phyloP scores from a whole-genome alignment of 2,888 invertebrate genomes.

The Drosophila mettleri region DNA sequence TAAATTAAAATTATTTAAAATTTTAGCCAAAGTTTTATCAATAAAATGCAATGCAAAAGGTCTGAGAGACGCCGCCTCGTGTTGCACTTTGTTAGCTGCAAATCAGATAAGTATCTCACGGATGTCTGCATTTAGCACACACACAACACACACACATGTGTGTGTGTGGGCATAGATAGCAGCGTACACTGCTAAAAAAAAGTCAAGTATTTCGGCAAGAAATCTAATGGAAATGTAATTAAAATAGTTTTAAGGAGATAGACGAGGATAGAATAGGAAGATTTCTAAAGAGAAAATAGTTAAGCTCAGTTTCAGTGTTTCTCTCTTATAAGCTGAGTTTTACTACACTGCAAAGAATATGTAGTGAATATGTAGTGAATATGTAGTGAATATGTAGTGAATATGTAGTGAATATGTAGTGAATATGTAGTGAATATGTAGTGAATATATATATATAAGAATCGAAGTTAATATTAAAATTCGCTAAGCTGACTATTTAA shows the following conservation, averaged over 20 bases:
- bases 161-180: not conserved
- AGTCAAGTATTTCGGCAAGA: not conserved
- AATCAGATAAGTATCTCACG: conserved; percentile 68
- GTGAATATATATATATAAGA: no score
- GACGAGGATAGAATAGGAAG: no score
- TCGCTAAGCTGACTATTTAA: no score
- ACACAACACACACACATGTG: conserved; percentile 4
- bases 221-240: not conserved
- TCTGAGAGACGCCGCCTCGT: conserved; percentile 11
- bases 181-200: not conserved
- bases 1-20: conserved; percentile 81
- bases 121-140: conserved; percentile 65
- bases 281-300: no score
- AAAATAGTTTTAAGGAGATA: not conserved
- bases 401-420: no score
- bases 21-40: conserved; percentile 77
- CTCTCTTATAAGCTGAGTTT: not conserved
- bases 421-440: no score
- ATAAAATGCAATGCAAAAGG: conserved; percentile 64
- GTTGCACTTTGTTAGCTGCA: conserved; percentile 62
- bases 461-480: no score
- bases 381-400: no score
- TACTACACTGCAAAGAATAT: not conserved
- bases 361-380: no score
- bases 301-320: no score